Evolutionary conservation across 2,888 invertebrate species (phyloP), one percentile per base, ranked within the genome.

Genomic region (Ophonus ardosiacus): DNA sequence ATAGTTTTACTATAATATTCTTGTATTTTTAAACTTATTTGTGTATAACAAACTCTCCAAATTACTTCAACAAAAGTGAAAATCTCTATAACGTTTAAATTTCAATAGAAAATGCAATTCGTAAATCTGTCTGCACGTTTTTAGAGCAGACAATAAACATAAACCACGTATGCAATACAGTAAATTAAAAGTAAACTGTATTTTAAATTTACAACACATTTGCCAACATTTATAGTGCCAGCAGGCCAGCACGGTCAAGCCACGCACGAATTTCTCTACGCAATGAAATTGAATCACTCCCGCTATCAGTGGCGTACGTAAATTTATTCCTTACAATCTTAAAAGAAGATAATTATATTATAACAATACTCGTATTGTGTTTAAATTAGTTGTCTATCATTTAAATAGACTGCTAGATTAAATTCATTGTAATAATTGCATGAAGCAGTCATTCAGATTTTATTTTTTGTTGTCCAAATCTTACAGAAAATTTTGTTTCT

Each of bases 201-300:
- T 83, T 83, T 56, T 74, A 83, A 83, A 83, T 83, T 83, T 83
- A 83, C 83, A 83, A 76, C 83, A 74, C 74, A 83, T 83, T 83
- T 76, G 76, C 83, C 15, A 59, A 83, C 40, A 61, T 74, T 83
- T 83, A 83, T 83, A 83, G 83, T 83, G 83, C 59, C 83, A 83
- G 76, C 71, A 18, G 76, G 83, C 59, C 83, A 83, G 76, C 71
- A 18, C 43, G 71, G 71, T 18, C 71, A 74, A 56, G 82, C 82
- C 40, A 74, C 82, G 82, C 82, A 82, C 82, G 71, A 82, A 82
- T 82, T 82, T 82, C 71, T 57, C 71, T 82, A 40, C 68, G 68
- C 57, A 24, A 61, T 18, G 31, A 65, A 56, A 40, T 43, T 65
- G 24, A 71, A 82, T 82, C 68, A 81, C 71, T 51, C 59, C 18